Base-by-base conservation (phyloP, 2,113 vertebrate species). In the Eupsittula cactorum region DNA sequence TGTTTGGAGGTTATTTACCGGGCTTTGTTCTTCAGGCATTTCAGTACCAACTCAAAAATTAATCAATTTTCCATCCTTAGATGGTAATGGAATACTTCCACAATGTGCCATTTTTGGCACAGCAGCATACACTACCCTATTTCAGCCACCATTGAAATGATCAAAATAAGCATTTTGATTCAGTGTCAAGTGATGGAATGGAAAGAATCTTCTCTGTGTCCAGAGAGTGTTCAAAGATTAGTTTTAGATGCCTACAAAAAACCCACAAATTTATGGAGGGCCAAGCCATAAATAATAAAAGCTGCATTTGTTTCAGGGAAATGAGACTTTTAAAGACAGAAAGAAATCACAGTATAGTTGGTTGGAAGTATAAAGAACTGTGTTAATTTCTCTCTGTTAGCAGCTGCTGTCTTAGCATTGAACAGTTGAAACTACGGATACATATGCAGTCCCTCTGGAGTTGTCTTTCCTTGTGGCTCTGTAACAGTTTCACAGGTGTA, bases 61-160 rank as follows among this genome's bases (percentile, higher is more conserved):
- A 25, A 50, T 50, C 24, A 9, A 50, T 59, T 84, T 91, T 86
- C 53, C 16, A 16, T 65, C 78, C 79, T 28, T 79, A 90, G 87
- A 91, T 94, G 70, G 93, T 93, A 75, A 55, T 60, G 62, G 62
- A 93, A 79, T 57, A 76, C 16, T 76, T 96, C 20, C 15, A 42
- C 44, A 82, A n/a, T 2, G 6, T 79, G 35, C 78, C 65, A 60
- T 17, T 62, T 24, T 35, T 82, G 87, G 50, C 84, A 69, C 27
- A 70, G 27, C 49, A 70, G 47, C 2, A 0, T 65, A 16, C n/a
- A 55, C 10, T 19, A 35, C 12, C 11, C 20, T 20, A 39, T 85
- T 90, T 65, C 52, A 91, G 27, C 39, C 39, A 82, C 62, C 52
- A 76, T 15, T 1, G 14, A 91, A 92, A 70, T 77, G 90, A 92